These are phyloP conservation scores for Adoxophyes honmai DNA, from an alignment of 1,140 invertebrate genomes.

Conservation along the genomic window DNA sequence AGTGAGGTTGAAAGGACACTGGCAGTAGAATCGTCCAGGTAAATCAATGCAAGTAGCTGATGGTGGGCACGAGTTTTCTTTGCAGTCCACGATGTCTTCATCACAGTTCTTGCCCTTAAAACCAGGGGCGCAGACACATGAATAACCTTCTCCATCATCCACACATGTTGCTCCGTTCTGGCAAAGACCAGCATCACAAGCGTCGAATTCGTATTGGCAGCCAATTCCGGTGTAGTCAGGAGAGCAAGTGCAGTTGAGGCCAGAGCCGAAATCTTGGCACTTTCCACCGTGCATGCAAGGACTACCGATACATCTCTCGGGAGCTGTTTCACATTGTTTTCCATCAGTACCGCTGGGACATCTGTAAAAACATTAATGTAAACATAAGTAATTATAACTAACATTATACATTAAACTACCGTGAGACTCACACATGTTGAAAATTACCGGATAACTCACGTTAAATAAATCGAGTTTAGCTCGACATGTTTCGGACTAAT, in stretches of 20 bases:
- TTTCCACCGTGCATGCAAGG: slow-evolving; percentile 97
- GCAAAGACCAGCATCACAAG: slow-evolving; percentile 91
- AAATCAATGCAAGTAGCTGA: slow-evolving; percentile 96
- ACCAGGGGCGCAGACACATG: slow-evolving; percentile 90
- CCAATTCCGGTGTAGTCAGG: slow-evolving; percentile 91
- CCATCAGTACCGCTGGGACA: slow-evolving; percentile 96
- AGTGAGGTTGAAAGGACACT: slow-evolving; percentile 97
- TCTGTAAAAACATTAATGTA: slow-evolving; percentile 52
- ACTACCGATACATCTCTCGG: slow-evolving; percentile 95
- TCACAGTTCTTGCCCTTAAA: slow-evolving; percentile 94
- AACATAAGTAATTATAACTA: too few relatives aligned
- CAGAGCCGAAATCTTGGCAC: slow-evolving; percentile 96
- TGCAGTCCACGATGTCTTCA: slow-evolving; percentile 94
- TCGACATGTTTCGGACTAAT: too few relatives aligned
- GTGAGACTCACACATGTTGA: too few relatives aligned
- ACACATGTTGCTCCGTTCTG: slow-evolving; percentile 95
- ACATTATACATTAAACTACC: too few relatives aligned
- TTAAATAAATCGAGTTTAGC: too few relatives aligned
- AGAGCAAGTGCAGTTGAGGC: slow-evolving; percentile 95
- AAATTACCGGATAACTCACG: too few relatives aligned
- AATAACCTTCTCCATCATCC: slow-evolving; percentile 90
- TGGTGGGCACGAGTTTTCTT: slow-evolving; percentile 95
- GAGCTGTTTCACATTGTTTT: slow-evolving; percentile 96
- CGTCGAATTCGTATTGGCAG: slow-evolving; percentile 96
- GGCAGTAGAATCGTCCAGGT: slow-evolving; percentile 94